Percentiles rank a stretch among this genome's conserved stretches.
These are phyloP conservation scores for Brachyhypopomus occidentalis DNA, from an alignment of 2,113 vertebrate species.

Conservation along the genomic window DNA sequence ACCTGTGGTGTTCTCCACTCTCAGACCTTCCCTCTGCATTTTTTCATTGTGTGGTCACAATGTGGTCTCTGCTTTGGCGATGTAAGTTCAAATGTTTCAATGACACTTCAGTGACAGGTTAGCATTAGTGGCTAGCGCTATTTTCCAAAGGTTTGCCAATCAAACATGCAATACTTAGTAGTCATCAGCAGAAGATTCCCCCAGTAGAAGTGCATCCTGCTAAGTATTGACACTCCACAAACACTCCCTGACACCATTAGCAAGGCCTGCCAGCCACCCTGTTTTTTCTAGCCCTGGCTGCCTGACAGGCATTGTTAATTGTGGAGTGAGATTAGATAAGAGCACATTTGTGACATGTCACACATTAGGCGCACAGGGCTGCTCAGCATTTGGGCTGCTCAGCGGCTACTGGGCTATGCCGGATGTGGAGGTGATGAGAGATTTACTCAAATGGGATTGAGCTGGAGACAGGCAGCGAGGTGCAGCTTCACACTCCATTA, in stretches of 20 bases:
- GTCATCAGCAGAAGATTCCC: neutral
- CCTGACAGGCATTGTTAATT: conserved; percentile 2
- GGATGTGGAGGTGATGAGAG: too few relatives aligned
- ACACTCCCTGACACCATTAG: neutral
- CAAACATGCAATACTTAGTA: neutral
- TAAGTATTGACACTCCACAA: neutral
- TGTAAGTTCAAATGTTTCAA: neutral
- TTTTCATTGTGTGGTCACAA: neutral
- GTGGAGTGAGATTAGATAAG: neutral
- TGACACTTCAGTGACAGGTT: neutral
- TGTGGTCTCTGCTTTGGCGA: neutral
- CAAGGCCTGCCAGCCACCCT: neutral
- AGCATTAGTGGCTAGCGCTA: neutral
- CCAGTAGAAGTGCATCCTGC: neutral
- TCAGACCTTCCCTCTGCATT: neutral
- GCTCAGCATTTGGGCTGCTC: too few relatives aligned
- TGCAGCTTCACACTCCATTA: too few relatives aligned
- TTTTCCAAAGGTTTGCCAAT: neutral
- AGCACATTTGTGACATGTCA: neutral
- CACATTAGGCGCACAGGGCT: too few relatives aligned
- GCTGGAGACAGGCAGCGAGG: too few relatives aligned
- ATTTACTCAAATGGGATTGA: too few relatives aligned
- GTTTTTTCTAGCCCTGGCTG: neutral
- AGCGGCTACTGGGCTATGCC: too few relatives aligned
- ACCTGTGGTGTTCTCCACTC: neutral